Percentiles rank a stretch among this genome's conserved stretches.
Evolutionary conservation across 2,113 vertebrate genomes (phyloP).

Genomic region (Grammomys dolichurus): DNA sequence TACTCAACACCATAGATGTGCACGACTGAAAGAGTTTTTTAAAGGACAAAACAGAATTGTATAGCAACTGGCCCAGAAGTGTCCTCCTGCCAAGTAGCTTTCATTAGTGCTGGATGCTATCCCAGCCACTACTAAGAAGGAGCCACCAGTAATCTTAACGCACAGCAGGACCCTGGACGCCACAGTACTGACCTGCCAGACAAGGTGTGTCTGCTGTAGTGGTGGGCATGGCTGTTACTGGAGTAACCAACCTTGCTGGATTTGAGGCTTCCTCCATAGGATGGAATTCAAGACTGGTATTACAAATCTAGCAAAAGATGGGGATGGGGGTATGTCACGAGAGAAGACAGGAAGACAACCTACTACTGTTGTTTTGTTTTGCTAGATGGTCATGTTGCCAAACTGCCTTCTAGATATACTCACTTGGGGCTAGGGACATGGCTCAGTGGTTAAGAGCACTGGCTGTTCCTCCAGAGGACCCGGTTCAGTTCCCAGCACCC

Average conservation of each 20-base stretch:
- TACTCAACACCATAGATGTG: neutral
- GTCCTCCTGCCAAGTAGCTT: neutral
- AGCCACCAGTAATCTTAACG: neutral
- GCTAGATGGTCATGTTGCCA: neutral
- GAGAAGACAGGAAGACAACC: neutral
- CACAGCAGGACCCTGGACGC: neutral
- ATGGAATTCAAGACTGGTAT: neutral
- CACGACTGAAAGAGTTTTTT: neutral
- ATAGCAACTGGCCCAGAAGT: neutral
- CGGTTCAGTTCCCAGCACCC: neutral
- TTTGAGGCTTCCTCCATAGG: neutral
- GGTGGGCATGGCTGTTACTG: neutral
- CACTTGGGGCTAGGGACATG: neutral
- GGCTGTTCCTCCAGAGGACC: neutral
- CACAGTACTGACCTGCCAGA: neutral
- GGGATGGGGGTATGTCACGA: too few relatives aligned
- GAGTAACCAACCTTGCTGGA: neutral
- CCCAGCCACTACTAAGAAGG: neutral
- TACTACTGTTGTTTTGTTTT: too few relatives aligned
- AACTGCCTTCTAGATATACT: neutral
- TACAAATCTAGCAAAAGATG: neutral
- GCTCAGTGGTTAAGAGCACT: neutral
- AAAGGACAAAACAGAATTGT: neutral
- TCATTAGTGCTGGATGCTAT: neutral
- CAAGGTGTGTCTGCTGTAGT: neutral